These are phyloP conservation scores for Hemicrepidius hirtus DNA, from an alignment of 2,888 invertebrate genomes.

Conservation along the genomic window DNA sequence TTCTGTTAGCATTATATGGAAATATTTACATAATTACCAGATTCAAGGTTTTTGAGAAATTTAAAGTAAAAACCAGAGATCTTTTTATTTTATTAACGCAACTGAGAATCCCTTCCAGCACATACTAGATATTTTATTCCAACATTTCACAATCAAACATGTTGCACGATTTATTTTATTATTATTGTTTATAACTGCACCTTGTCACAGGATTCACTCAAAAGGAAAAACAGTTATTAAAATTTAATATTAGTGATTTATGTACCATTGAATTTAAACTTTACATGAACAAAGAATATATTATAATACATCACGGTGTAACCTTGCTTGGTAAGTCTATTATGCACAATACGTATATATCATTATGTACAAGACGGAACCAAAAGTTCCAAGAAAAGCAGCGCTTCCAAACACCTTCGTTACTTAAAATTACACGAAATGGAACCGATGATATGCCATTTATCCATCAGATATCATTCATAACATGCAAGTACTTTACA, in stretches of 20 bases:
- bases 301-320: conserved; percentile 33
- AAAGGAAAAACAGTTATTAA: conserved; percentile 26
- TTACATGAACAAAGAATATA: conserved; percentile 31
- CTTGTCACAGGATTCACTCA: conserved; percentile 12
- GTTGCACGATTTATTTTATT: background rate
- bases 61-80: conserved; percentile 4
- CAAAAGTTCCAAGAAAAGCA: conserved; percentile 7
- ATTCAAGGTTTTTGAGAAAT: background rate
- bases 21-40: conserved; percentile 24
- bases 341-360: conserved; percentile 17
- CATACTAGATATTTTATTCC: too few relatives aligned
- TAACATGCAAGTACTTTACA: too few relatives aligned
- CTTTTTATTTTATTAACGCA: background rate
- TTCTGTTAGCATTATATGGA: background rate
- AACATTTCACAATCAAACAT: too few relatives aligned
- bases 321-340: conserved; percentile 33
- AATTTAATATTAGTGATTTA: conserved; percentile 32
- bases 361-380: conserved; percentile 20
- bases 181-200: background rate
- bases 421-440: too few relatives aligned
- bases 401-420: background rate
- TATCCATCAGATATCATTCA: background rate
- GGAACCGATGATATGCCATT: conserved; percentile 8
- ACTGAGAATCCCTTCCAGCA: too few relatives aligned
- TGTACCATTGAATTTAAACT: conserved; percentile 30